These are phyloP conservation scores for Branchipolynoe longqiensis DNA, from an alignment of 2,888 invertebrate species.

Conservation along the genomic window DNA sequence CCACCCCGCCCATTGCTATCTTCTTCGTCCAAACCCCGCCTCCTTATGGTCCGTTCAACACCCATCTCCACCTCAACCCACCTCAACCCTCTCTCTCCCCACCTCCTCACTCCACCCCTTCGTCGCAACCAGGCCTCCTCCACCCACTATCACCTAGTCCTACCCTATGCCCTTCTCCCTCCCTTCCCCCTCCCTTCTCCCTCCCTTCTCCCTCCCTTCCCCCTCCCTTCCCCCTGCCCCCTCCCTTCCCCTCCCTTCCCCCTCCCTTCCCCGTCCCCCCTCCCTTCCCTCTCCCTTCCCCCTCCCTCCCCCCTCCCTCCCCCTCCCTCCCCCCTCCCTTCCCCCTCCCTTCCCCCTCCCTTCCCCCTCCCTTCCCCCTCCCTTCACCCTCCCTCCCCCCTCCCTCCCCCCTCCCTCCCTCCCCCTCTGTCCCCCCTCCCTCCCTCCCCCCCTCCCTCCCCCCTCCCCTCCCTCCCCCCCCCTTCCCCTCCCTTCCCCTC, in stretches of 20 bases:
- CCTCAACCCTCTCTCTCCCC: no score
- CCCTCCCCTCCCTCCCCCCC: no score
- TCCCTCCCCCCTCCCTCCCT: no score
- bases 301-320: not conserved
- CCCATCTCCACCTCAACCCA: no score
- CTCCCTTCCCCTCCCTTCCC: not conserved
- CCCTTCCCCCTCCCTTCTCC: not conserved
- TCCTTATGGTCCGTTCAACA: no score
- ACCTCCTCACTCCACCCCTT: not conserved
- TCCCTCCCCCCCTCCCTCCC: no score
- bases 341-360: not conserved
- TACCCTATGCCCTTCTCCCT: not conserved
- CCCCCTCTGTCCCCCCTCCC: no score
- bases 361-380: no score
- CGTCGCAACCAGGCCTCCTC: not conserved
- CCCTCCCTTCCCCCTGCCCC: not conserved
- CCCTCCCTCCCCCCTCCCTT: not conserved
- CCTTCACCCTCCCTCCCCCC: not conserved
- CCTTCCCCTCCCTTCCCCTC: no score
- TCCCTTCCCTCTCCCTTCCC: not conserved
- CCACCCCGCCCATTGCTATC: no score
- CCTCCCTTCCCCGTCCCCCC: slow-evolving; percentile 18
- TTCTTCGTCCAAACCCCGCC: no score
- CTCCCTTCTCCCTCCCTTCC: not conserved
- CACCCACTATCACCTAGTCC: not conserved